Percentiles rank a stretch among this genome's conserved stretches.
Evolutionary conservation across 2,113 vertebrate species (phyloP).

Genomic region (Piaya cayana): DNA sequence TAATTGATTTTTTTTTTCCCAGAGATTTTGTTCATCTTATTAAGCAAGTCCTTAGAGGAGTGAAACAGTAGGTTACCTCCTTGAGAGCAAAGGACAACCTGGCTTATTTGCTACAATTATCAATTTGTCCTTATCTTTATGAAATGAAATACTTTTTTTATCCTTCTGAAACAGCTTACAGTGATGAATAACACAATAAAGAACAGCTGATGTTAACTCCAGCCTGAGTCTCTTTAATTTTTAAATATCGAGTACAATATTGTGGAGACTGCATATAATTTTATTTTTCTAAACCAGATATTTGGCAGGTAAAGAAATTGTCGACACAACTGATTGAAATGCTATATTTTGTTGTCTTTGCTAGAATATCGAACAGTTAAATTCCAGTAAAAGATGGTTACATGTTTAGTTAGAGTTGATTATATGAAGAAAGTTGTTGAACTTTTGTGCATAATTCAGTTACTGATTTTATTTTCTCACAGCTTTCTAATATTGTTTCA

Average conservation of each 20-base stretch:
- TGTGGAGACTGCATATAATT: constrained; percentile 1
- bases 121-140: constrained; percentile 53
- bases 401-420: not conserved
- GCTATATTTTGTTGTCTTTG: constrained; percentile 17
- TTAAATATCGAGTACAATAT: constrained; percentile 28
- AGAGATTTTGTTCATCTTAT: constrained; percentile 71
- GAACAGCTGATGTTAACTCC: constrained; percentile 31
- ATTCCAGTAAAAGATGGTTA: not conserved
- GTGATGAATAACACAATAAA: constrained; percentile 52
- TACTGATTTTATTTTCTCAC: not conserved
- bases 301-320: constrained; percentile 24
- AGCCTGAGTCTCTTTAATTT: constrained; percentile 37
- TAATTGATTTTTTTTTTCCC: constrained; percentile 77
- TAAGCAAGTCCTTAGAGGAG: constrained; percentile 74
- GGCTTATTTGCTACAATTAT: constrained; percentile 71
- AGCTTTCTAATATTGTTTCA: not conserved
- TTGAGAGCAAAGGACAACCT: constrained; percentile 71
- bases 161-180: constrained; percentile 51
- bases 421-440: not conserved
- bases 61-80: constrained; percentile 72
- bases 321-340: not conserved
- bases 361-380: constrained; percentile 18
- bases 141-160: constrained; percentile 63
- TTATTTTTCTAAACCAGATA: constrained; percentile 21
- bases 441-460: not conserved